Percentiles rank a stretch among this genome's conserved stretches.
These are phyloP conservation scores for Hucho hucho DNA, from an alignment of 2,113 vertebrate species.

Conservation along the genomic window DNA sequence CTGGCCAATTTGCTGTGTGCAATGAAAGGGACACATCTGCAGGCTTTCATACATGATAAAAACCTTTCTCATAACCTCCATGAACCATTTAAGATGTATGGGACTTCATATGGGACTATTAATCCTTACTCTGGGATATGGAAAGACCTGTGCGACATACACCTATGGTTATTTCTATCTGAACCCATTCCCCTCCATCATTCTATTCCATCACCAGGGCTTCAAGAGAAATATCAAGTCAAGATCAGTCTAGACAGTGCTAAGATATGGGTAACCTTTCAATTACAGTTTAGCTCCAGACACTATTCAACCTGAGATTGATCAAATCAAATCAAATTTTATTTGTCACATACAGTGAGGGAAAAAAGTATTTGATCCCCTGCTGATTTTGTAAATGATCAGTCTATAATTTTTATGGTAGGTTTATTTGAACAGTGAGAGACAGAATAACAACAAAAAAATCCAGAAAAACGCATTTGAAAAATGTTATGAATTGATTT, in stretches of 20 bases:
- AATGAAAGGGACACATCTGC: neutral
- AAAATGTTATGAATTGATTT: no score
- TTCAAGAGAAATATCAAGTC: neutral
- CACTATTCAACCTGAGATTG: neutral
- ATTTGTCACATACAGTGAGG: no score
- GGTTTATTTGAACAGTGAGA: no score
- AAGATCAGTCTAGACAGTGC: no score
- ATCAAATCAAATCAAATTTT: no score
- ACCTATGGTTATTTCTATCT: constrained; percentile 37
- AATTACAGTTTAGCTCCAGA: neutral
- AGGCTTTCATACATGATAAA: neutral
- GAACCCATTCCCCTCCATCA: constrained; percentile 26
- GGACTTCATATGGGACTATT: constrained; percentile 20
- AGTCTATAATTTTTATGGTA: no score
- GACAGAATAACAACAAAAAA: no score
- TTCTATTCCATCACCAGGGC: neutral
- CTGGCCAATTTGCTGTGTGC: constrained; percentile 10
- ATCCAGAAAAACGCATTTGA: no score
- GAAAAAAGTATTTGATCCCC: no score
- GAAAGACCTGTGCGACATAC: neutral
- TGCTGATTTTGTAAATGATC: no score
- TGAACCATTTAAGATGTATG: no score
- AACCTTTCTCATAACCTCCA: neutral
- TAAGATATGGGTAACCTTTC: neutral
- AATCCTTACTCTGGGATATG: neutral